Conservation (phyloP, 64 coral and sea anemone species). For the Trachythela sp. region DNA sequence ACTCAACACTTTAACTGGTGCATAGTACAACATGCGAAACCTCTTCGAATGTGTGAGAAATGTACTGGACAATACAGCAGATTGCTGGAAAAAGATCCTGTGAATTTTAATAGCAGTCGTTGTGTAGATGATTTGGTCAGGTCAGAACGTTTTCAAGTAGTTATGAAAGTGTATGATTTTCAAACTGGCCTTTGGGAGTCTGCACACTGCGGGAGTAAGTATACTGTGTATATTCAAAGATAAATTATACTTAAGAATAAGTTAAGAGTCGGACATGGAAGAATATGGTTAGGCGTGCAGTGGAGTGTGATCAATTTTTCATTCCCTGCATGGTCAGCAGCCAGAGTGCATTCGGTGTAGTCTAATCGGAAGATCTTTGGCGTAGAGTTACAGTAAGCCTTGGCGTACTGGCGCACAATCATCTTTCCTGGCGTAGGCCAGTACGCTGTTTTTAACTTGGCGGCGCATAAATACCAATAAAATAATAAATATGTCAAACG, state of each 20-base stretch:
- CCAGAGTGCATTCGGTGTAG: no score
- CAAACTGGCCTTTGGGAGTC: neutral
- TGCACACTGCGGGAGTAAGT: slow-evolving; percentile 2
- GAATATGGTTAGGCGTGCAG: neutral
- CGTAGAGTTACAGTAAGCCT: no score
- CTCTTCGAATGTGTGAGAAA: neutral
- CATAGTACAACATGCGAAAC: neutral
- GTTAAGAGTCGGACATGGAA: no score
- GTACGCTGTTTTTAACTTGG: no score
- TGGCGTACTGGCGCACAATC: no score
- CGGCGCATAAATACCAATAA: no score
- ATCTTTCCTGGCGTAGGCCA: no score
- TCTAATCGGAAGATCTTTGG: no score
- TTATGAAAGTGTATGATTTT: slow-evolving; percentile 19
- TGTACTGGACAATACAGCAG: neutral
- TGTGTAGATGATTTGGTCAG: neutral
- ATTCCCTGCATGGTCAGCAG: no score
- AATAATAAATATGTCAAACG: no score
- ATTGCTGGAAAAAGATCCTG: neutral
- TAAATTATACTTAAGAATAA: neutral
- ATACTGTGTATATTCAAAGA: neutral
- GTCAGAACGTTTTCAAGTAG: neutral
- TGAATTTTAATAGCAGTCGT: neutral
- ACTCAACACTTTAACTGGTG: neutral
- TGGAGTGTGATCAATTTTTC: no score